phyloP scores from a whole-genome alignment of 2,797 vertebrate genomes.

The Hyperoplus immaculatus region DNA sequence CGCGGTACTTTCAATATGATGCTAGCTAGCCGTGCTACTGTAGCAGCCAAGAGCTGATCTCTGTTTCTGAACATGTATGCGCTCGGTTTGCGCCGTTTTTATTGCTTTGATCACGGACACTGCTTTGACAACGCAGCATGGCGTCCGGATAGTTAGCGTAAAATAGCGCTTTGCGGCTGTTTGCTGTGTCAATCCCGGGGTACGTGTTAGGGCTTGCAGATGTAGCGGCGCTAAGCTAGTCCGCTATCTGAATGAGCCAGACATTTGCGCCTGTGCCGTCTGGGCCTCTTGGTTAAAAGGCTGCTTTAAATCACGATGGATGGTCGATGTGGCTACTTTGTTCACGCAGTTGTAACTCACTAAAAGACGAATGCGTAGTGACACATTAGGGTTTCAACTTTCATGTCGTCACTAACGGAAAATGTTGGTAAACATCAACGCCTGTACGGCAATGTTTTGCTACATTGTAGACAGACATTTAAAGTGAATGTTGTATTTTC shows the following conservation, averaged over 20 bases:
- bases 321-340: not conserved
- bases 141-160: not conserved
- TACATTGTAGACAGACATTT: not conserved
- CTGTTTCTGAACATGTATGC: slow-evolving; percentile 47
- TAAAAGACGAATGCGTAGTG: not conserved
- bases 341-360: not conserved
- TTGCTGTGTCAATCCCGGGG: not conserved
- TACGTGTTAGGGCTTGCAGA: slow-evolving; percentile 26
- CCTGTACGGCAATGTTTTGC: slow-evolving; percentile 3
- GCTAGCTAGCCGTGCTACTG: slow-evolving; percentile 73
- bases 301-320: not conserved
- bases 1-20: slow-evolving; percentile 81
- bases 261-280: slow-evolving; percentile 51
- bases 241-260: slow-evolving; percentile 58
- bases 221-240: slow-evolving; percentile 64
- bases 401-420: not conserved
- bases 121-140: not conserved
- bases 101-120: not conserved
- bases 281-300: slow-evolving; percentile 63
- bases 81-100: not conserved
- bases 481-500: not conserved
- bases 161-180: not conserved
- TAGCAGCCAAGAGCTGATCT: slow-evolving; percentile 48
- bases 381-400: not conserved
- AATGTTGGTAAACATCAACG: not conserved